Conservation (phyloP, 2,888 invertebrate genomes). For the Apoda limacodes region DNA sequence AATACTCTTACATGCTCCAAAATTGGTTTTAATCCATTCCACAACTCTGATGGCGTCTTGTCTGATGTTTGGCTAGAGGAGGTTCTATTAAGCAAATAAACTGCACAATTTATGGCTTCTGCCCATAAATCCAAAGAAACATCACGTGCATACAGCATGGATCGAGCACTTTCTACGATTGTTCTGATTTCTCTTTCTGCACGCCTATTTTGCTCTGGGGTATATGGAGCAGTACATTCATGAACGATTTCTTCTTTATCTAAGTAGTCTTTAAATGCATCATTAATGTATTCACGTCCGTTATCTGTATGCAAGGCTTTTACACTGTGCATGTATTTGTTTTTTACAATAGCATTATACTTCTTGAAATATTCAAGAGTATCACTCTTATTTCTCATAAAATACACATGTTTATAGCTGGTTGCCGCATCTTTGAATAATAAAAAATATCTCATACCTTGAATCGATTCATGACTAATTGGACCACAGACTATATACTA, state of each 20-base stretch:
- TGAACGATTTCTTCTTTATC: slow-evolving; percentile 21
- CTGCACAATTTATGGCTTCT: slow-evolving; percentile 17
- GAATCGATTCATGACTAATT: slow-evolving; percentile 15
- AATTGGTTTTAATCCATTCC: slow-evolving; percentile 16
- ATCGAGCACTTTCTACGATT: slow-evolving; percentile 24
- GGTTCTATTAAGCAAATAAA: slow-evolving; percentile 25
- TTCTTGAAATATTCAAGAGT: slow-evolving; percentile 20
- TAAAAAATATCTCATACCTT: slow-evolving; percentile 21
- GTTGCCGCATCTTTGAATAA: slow-evolving; percentile 24
- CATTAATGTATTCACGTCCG: slow-evolving; percentile 19
- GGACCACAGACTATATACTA: slow-evolving; percentile 20
- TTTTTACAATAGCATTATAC: slow-evolving; percentile 20
- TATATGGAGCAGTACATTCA: slow-evolving; percentile 25
- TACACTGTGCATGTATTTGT: slow-evolving; percentile 18
- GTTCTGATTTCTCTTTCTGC: slow-evolving; percentile 28
- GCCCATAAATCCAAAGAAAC: slow-evolving; percentile 15
- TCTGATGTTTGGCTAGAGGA: slow-evolving; percentile 17
- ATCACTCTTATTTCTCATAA: slow-evolving; percentile 23
- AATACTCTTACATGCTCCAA: slow-evolving; percentile 16
- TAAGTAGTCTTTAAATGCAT: slow-evolving; percentile 17
- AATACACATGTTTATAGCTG: slow-evolving; percentile 22
- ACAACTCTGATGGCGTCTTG: slow-evolving; percentile 22
- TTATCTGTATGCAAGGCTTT: slow-evolving; percentile 22
- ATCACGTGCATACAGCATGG: slow-evolving; percentile 24
- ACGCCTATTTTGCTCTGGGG: slow-evolving; percentile 27